phyloP scores from a whole-genome alignment of 2,113 vertebrate genomes.

The Cavia porcellus region DNA sequence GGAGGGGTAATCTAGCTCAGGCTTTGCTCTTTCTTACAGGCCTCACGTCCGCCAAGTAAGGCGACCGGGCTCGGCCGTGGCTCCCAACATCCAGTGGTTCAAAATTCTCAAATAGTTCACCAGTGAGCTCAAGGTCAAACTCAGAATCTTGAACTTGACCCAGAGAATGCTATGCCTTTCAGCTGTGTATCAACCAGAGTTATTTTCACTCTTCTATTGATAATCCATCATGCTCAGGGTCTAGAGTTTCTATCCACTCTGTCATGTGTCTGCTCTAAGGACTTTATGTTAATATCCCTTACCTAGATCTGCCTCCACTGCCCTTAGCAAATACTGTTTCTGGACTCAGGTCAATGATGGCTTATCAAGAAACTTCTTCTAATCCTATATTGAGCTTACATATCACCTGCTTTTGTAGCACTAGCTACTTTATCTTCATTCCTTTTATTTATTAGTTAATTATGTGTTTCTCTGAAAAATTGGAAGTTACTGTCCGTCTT shows the following conservation, averaged over 20 bases:
- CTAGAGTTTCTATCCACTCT: background rate
- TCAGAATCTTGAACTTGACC: background rate
- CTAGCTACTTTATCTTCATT: background rate
- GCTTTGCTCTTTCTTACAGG: too few relatives aligned
- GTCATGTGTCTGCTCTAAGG: background rate
- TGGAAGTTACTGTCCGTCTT: background rate
- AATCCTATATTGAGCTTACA: background rate
- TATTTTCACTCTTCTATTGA: too few relatives aligned
- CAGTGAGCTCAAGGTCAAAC: background rate
- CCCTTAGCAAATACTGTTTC: background rate
- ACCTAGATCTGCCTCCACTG: background rate
- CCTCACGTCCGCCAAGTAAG: too few relatives aligned
- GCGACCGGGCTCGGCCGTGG: too few relatives aligned
- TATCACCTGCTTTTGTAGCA: background rate
- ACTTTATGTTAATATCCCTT: background rate
- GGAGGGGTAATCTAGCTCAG: too few relatives aligned
- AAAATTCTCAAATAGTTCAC: background rate
- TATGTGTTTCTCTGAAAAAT: background rate
- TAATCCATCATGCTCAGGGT: background rate
- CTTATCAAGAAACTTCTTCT: background rate
- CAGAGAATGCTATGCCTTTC: background rate
- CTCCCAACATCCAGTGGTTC: background rate
- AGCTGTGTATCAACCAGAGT: background rate
- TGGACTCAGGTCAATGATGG: background rate
- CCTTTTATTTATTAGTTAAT: background rate